Evolutionary conservation across 2,888 invertebrate species (phyloP).

Genomic region (Noctuana brunneofusca): DNA sequence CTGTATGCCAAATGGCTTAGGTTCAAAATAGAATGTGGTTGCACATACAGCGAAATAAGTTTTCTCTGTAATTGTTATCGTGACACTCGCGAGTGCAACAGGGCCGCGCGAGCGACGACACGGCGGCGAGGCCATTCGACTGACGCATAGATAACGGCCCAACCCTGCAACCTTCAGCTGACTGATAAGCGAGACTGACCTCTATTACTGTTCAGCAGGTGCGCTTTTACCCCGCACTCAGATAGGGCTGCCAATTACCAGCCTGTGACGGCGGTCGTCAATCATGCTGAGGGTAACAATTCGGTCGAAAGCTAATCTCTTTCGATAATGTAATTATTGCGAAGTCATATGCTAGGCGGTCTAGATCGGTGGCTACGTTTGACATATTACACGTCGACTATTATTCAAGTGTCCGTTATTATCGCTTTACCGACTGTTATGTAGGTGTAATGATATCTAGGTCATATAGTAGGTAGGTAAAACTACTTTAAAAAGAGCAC

Average conservation of each 20-base stretch:
- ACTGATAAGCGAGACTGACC: constrained; percentile 12
- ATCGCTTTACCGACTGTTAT: not conserved
- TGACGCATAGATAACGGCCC: constrained; percentile 68
- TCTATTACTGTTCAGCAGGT: not conserved
- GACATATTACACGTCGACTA: constrained; percentile 5
- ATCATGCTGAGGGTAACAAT: constrained; percentile 37
- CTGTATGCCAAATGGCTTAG: constrained; percentile 28
- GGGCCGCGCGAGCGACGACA: constrained; percentile 44
- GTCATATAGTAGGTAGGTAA: constrained; percentile 9
- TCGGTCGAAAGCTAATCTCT: constrained; percentile 35
- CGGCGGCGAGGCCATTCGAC: constrained; percentile 52
- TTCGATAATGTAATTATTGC: constrained; percentile 33
- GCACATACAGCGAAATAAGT: constrained; percentile 58
- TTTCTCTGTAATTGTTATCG: constrained; percentile 72
- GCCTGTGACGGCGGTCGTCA: constrained; percentile 37
- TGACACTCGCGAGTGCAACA: constrained; percentile 59
- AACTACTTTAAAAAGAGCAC: constrained; percentile 22
- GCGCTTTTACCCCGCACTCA: not conserved
- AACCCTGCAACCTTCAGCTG: constrained; percentile 56
- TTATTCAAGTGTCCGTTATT: not conserved
- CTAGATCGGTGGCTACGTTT: constrained; percentile 20
- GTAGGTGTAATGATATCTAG: too few relatives aligned
- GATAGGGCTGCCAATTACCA: constrained; percentile 39
- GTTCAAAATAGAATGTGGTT: constrained; percentile 30
- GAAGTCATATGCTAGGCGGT: constrained; percentile 29